Conservation (phyloP, 2,888 invertebrate genomes). For the Leucania comma region DNA sequence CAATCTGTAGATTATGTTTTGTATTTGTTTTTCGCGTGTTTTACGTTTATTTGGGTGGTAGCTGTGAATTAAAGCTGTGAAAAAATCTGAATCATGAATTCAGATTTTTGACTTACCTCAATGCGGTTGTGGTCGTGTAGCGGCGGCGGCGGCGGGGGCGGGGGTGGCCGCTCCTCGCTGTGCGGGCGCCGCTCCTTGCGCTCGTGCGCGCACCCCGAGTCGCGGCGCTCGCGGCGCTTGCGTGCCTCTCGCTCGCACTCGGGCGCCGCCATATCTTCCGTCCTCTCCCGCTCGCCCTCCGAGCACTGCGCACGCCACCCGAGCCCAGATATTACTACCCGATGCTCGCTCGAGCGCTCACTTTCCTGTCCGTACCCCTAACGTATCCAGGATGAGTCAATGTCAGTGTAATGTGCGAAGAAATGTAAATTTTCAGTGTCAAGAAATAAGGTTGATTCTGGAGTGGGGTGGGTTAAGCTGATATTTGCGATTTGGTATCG, state of each 20-base stretch:
- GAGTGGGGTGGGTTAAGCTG: slow-evolving; percentile 73
- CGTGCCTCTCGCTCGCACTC: slow-evolving; percentile 91
- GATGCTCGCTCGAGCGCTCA: slow-evolving; percentile 87
- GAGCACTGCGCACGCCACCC: slow-evolving; percentile 90
- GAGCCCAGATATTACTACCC: slow-evolving; percentile 86
- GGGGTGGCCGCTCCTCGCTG: slow-evolving; percentile 86
- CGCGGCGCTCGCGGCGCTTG: slow-evolving; percentile 92
- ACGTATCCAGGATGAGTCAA: slow-evolving; percentile 71
- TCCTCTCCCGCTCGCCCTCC: slow-evolving; percentile 80
- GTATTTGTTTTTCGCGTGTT: neutral
- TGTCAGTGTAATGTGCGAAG: slow-evolving; percentile 79
- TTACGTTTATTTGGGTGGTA: neutral
- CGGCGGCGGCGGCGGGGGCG: slow-evolving; percentile 85
- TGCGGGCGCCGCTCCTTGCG: slow-evolving; percentile 87
- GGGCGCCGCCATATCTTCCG: slow-evolving; percentile 88
- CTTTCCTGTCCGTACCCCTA: slow-evolving; percentile 89
- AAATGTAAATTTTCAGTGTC: slow-evolving; percentile 60
- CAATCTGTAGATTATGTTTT: neutral
- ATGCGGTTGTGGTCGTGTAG: slow-evolving; percentile 87
- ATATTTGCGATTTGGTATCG: slow-evolving; percentile 71
- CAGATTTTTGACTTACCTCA: slow-evolving; percentile 73
- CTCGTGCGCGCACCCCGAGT: slow-evolving; percentile 89
- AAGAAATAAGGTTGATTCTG: slow-evolving; percentile 65
- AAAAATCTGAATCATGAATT: too few species aligned
- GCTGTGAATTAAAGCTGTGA: too few species aligned